Evolutionary conservation across 2,797 vertebrate genomes (phyloP), one percentile per base, ranked within the genome.

Genomic region (Eutrigla gurnardus): DNA sequence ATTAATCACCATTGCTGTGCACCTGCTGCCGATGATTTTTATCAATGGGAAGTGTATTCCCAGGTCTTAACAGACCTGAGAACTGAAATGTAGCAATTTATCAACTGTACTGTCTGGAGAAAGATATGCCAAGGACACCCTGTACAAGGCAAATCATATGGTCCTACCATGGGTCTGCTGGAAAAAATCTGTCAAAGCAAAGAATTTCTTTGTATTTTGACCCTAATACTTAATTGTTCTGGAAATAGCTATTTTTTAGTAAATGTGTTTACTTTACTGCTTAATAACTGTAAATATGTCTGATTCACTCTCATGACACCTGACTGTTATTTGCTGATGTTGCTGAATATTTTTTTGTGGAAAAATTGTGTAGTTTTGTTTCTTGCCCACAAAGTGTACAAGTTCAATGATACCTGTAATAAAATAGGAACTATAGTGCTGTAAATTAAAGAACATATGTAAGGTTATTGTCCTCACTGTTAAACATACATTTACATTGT

Each of bases 1-100:
- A 88, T 90, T 88, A 91, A 93, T 93, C 80, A 78, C 53, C 17
- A 8, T 74, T 72, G 57, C 69, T 70, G 73, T 80, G 67, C 75
- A 25, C 83, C 57, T 77, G 76, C 66, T 63, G 37, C 65, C 60
- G 81, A 87, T 86, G 77, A 92, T 90, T 83, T 89, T 89, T 85
- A 86, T 89, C 90, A 85, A 35, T 78, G 67, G 78, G 32, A 82
- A 82, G 65, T 66, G 64, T 68, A 73, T 77, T 42, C 39, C 61
- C 70, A 86, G 25, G 25, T 86, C 61, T 63, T 65, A 84, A 73
- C 67, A 77, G 47, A 75, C 73, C 77, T 11, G 14, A 47, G 17
- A 70, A 73, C 66, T 80, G 58, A 88, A 83, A 78, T 62, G 53
- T 60, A 68, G 53, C 63, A 65, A 80, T 84, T 79, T 69, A 66